phyloP scores from a whole-genome alignment of 2,888 invertebrate genomes.

The Nemotelus nigrinus region DNA sequence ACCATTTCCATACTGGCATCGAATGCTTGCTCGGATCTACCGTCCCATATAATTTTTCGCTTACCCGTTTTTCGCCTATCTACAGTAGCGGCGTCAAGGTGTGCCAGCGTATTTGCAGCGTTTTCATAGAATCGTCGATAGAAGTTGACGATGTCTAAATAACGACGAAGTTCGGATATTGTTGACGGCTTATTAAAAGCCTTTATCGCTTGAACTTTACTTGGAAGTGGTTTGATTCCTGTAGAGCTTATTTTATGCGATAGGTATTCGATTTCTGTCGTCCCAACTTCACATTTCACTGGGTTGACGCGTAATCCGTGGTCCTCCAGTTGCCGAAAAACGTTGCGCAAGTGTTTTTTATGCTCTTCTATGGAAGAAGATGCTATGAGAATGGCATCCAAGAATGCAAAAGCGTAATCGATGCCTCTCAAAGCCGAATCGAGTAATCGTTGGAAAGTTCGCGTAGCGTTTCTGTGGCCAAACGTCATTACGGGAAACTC shows the following conservation, averaged over 20 bases:
- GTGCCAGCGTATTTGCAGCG: background rate
- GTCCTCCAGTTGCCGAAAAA: background rate
- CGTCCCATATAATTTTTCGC: too few species aligned
- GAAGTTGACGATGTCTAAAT: background rate
- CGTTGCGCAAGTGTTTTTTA: background rate
- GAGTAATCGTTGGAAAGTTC: constrained; percentile 59
- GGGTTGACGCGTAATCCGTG: background rate
- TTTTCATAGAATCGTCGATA: constrained; percentile 4
- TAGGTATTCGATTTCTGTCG: background rate
- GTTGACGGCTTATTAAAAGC: background rate
- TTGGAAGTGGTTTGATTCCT: background rate
- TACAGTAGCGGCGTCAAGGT: background rate
- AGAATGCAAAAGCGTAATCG: constrained; percentile 53
- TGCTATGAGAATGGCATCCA: constrained; percentile 56
- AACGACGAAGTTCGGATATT: background rate
- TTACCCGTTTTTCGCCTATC: too few species aligned
- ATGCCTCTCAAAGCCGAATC: constrained; percentile 54
- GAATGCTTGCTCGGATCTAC: too few species aligned
- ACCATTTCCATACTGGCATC: too few species aligned
- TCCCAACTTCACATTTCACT: background rate
- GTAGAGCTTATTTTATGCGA: background rate
- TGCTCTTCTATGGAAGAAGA: constrained; percentile 43
- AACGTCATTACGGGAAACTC: constrained; percentile 58
- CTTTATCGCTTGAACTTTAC: background rate
- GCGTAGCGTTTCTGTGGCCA: constrained; percentile 58